phyloP scores from a whole-genome alignment of 2,797 vertebrate species.

The Bovichtus variegatus region DNA sequence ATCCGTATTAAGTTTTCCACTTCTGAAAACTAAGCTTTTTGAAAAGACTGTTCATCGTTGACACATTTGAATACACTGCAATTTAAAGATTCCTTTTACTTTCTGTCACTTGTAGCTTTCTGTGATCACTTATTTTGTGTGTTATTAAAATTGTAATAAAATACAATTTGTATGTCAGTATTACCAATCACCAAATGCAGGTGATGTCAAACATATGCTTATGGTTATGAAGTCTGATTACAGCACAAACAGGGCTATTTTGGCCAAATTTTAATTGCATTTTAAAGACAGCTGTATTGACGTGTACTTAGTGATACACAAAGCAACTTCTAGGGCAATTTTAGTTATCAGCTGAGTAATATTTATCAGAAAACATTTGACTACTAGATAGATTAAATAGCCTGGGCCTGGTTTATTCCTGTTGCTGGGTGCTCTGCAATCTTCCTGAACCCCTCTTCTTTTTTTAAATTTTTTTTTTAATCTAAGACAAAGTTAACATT shows the following conservation, averaged over 20 bases:
- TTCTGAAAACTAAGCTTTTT: slow-evolving; percentile 22
- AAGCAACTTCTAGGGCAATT: background rate
- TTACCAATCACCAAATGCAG: background rate
- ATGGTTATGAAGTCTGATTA: background rate
- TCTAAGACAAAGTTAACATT: background rate
- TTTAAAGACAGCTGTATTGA: background rate
- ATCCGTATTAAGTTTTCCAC: slow-evolving; percentile 9
- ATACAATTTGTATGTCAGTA: background rate
- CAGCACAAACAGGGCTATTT: too few species aligned
- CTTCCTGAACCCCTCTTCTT: too few species aligned
- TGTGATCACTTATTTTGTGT: background rate
- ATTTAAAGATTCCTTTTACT: background rate
- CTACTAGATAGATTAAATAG: background rate
- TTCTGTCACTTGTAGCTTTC: background rate
- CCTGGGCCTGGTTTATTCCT: background rate
- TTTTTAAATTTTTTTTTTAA: background rate
- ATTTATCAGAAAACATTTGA: background rate
- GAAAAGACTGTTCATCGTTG: background rate
- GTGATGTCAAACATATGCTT: background rate
- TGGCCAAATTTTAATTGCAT: background rate
- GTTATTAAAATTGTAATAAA: background rate
- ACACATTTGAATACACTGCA: background rate
- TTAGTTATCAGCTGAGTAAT: background rate
- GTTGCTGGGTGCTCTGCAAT: background rate
- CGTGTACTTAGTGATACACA: background rate